Conservation (phyloP, 2,888 invertebrate genomes). For the Saturnia pavonia region DNA sequence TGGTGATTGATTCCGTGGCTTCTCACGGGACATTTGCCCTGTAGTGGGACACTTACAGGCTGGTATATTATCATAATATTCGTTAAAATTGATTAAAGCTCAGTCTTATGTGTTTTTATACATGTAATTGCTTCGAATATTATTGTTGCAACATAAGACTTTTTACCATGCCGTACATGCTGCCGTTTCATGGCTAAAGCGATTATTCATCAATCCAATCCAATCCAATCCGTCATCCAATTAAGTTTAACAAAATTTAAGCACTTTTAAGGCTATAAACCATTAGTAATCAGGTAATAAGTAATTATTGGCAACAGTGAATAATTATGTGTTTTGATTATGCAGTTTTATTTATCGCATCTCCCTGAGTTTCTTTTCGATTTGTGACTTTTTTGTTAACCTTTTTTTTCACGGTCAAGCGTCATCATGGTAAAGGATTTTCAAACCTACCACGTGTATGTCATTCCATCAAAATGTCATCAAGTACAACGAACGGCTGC, state of each 20-base stretch:
- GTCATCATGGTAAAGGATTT: too few species aligned
- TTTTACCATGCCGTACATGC: neutral
- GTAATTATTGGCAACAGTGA: neutral
- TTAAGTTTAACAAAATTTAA: neutral
- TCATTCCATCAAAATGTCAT: too few species aligned
- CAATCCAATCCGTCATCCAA: conserved; percentile 10
- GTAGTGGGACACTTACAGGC: too few species aligned
- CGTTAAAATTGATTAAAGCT: neutral
- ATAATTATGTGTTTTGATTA: neutral
- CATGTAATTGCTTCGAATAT: neutral
- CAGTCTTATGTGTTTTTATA: neutral
- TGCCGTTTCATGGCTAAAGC: neutral
- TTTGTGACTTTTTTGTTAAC: too few species aligned
- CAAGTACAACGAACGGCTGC: too few species aligned
- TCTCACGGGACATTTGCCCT: too few species aligned
- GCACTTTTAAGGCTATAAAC: neutral
- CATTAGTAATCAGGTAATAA: neutral
- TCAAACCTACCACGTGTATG: too few species aligned
- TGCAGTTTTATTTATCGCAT: neutral
- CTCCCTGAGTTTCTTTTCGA: neutral
- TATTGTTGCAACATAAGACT: conserved; percentile 9
- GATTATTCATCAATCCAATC: neutral
- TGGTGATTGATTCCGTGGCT: too few species aligned
- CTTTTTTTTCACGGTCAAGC: too few species aligned
- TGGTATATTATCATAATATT: neutral